Conservation (phyloP, 30 jellyfish, hydroid and myxozoan species). For the Turritopsis dohrnii region DNA sequence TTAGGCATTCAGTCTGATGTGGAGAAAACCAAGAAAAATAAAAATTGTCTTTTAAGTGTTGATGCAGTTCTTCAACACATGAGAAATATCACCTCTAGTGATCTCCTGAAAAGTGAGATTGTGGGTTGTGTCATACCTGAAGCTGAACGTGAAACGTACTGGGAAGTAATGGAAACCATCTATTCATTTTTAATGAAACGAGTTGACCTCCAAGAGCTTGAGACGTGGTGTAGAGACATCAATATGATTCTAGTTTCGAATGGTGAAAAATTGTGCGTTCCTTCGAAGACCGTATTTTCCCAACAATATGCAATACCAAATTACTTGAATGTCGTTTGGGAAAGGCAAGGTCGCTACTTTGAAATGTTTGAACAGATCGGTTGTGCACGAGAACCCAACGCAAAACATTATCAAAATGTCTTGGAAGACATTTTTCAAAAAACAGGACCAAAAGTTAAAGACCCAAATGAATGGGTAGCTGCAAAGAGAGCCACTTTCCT, state of each 20-base stretch:
- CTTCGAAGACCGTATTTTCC: conserved; percentile 25
- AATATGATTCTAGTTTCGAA: conserved; percentile 13
- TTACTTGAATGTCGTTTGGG: conserved; percentile 31
- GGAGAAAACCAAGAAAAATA: neutral
- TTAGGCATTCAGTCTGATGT: neutral
- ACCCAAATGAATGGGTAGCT: conserved; percentile 38
- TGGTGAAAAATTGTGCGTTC: conserved; percentile 14
- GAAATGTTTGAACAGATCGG: conserved; percentile 37
- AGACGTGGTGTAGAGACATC: neutral
- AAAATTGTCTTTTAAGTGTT: neutral
- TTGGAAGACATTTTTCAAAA: conserved; percentile 19
- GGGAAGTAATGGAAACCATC: conserved; percentile 12
- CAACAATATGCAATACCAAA: conserved; percentile 37
- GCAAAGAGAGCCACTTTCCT: conserved; percentile 9
- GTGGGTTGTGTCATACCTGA: conserved; percentile 22
- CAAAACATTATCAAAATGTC: conserved; percentile 15
- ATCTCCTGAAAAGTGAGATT: neutral
- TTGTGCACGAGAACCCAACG: conserved; percentile 28
- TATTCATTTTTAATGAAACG: conserved; percentile 8
- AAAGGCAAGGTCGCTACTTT: conserved; percentile 26
- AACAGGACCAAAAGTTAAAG: conserved; percentile 2
- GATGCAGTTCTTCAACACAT: neutral
- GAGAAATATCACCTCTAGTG: neutral
- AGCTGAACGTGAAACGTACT: neutral
- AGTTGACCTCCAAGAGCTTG: neutral